These are phyloP conservation scores for Drosophila littoralis DNA, from an alignment of 1,140 invertebrate genomes.

Conservation along the genomic window DNA sequence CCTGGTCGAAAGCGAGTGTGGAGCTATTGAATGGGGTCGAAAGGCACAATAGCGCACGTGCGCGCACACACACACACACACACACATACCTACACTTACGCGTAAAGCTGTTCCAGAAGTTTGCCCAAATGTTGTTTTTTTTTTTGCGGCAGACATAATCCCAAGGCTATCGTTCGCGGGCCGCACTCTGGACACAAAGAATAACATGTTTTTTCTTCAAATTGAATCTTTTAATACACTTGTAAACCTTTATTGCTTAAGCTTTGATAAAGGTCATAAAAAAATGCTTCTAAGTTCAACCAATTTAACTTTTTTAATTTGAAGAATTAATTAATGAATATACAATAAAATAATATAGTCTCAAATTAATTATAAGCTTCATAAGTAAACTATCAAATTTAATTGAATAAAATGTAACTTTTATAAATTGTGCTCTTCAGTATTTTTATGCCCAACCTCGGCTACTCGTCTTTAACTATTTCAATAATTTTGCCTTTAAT, in stretches of 20 bases:
- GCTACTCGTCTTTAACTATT: too few relatives aligned
- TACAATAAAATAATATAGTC: too few relatives aligned
- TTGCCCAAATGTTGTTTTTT: not conserved
- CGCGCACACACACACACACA: not conserved
- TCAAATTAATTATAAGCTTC: too few relatives aligned
- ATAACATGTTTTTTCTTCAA: not conserved
- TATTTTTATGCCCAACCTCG: too few relatives aligned
- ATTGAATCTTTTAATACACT: conserved; percentile 16
- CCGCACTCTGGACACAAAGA: not conserved
- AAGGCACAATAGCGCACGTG: conserved; percentile 1
- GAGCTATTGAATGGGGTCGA: not conserved
- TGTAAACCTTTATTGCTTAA: not conserved
- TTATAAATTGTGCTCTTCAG: too few relatives aligned
- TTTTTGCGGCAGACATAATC: conserved; percentile 14
- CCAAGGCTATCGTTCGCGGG: not conserved
- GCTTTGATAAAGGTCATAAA: not conserved
- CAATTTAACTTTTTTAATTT: too few relatives aligned
- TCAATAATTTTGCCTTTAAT: too few relatives aligned
- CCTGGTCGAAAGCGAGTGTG: not conserved
- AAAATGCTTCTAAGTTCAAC: not conserved
- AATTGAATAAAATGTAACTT: too few relatives aligned
- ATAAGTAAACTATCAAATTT: too few relatives aligned
- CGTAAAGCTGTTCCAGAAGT: not conserved
- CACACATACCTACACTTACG: not conserved
- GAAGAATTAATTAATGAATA: too few relatives aligned